Percentiles rank a stretch among this genome's conserved stretches.
phyloP scores from a whole-genome alignment of 2,888 invertebrate genomes.

The Oasisia sp. region DNA sequence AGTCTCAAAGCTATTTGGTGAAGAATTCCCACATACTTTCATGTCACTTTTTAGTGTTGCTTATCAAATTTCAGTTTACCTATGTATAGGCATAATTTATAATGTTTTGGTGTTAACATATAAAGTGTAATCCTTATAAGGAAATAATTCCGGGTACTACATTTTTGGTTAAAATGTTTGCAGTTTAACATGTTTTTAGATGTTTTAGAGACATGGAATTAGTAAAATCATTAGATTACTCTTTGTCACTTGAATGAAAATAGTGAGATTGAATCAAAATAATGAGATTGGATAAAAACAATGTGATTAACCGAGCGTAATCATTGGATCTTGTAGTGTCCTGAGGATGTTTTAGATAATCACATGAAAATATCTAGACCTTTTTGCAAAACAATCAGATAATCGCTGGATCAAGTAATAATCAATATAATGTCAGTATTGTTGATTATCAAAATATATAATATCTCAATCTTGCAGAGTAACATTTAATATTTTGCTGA shows the following conservation, averaged over 20 bases:
- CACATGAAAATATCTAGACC: neutral
- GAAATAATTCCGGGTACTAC: neutral
- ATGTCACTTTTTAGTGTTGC: neutral
- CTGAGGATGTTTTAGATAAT: neutral
- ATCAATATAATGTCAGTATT: too few species aligned
- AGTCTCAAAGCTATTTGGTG: conserved; percentile 24
- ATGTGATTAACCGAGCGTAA: neutral
- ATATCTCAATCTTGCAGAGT: too few species aligned
- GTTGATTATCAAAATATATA: too few species aligned
- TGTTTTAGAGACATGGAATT: neutral
- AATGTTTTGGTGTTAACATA: neutral
- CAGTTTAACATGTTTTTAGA: neutral
- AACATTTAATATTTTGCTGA: too few species aligned
- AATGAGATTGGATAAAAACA: neutral
- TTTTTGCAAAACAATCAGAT: neutral
- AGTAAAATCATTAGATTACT: neutral
- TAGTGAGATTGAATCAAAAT: neutral
- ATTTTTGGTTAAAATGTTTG: neutral
- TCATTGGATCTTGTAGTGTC: too few species aligned
- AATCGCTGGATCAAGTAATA: too few species aligned
- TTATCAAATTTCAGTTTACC: neutral
- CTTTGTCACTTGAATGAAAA: neutral
- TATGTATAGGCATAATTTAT: neutral
- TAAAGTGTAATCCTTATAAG: conserved; percentile 1
- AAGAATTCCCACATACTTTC: neutral